Base-by-base conservation (phyloP, 2,888 invertebrate species). In the Acleris emargana region DNA sequence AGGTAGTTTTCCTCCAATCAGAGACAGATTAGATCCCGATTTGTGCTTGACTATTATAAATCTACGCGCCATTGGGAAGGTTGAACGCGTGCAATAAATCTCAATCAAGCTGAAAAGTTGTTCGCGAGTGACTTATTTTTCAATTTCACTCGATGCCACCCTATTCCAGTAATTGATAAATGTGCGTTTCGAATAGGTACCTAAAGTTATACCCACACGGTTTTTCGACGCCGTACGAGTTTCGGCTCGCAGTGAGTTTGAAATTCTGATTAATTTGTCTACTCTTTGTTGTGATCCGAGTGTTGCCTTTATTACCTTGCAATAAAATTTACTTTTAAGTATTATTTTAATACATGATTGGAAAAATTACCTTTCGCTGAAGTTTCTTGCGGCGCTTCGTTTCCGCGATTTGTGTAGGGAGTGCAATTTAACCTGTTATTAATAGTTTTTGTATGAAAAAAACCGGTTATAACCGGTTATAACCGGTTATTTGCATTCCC, bases 61-160 rank as follows among this genome's bases (percentile, higher is more conserved):
- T 66, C 57, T 57, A 57, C 57, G 45, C 32, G 22, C 55, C 66
- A 51, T 32, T 61, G 60, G 66, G 42, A 64, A 66, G 64, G 66
- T 52, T 66, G 60, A 66, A 57, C 57, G 67, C 67, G 73, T 68
- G 74, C 76, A 78, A 83, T 83, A 82, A 82, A 83, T 82, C 83
- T 79, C 78, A 79, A 82, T 80, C 73, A 72, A 68, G 68, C 73
- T 78, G 72, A 71, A 81, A 81, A 81, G 78, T 81, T 80, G 78
- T 81, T 78, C 67, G 76, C 73, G 69, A 76, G 76, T 75, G 82
- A 81, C 81, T 82, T 83, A 83, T 80, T 81, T 81, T 80, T 77
- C 81, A 82, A 81, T 82, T 82, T 78, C 72, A 69, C 70, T 71
- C 79, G 76, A 80, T 79, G 75, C 73, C 73, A 59, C 73, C 73